Percentiles rank a stretch among this genome's conserved stretches.
Conservation (phyloP, 2,888 invertebrate species). For the Resseliella maxima region DNA sequence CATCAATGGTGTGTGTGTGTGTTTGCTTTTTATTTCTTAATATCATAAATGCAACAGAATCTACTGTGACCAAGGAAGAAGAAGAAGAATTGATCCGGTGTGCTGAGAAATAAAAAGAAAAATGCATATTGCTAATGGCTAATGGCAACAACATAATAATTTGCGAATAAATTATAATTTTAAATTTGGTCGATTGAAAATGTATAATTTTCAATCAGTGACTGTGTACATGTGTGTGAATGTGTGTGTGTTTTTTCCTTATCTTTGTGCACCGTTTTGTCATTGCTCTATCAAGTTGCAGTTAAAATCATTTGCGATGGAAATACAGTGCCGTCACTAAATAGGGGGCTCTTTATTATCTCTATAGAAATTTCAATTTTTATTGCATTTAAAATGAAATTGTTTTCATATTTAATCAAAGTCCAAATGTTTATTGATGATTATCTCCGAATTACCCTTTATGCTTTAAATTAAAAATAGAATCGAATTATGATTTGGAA, state of each 20-base stretch:
- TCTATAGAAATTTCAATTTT: too few species aligned
- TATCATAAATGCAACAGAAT: neutral
- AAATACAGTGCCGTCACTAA: neutral
- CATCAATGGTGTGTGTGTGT: too few species aligned
- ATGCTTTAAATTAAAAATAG: too few species aligned
- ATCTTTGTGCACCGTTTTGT: conserved; percentile 4
- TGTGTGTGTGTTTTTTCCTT: neutral
- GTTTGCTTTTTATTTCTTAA: neutral
- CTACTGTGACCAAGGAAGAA: neutral
- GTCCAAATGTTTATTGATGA: too few species aligned
- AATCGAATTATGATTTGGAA: too few species aligned
- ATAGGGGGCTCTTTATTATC: too few species aligned
- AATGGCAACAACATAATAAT: conserved; percentile 34
- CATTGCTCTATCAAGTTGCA: neutral
- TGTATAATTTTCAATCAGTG: conserved; percentile 45
- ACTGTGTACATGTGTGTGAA: neutral
- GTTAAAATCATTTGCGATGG: neutral
- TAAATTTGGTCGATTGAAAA: conserved; percentile 54
- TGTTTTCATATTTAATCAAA: too few species aligned
- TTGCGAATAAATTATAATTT: conserved; percentile 49
- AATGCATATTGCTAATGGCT: conserved; percentile 41
- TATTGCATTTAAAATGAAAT: too few species aligned
- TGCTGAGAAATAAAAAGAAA: neutral
- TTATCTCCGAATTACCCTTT: too few species aligned
- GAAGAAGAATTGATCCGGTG: conserved; percentile 19